Conservation (phyloP, 2,888 invertebrate species). For the Geophilus truncorum region DNA sequence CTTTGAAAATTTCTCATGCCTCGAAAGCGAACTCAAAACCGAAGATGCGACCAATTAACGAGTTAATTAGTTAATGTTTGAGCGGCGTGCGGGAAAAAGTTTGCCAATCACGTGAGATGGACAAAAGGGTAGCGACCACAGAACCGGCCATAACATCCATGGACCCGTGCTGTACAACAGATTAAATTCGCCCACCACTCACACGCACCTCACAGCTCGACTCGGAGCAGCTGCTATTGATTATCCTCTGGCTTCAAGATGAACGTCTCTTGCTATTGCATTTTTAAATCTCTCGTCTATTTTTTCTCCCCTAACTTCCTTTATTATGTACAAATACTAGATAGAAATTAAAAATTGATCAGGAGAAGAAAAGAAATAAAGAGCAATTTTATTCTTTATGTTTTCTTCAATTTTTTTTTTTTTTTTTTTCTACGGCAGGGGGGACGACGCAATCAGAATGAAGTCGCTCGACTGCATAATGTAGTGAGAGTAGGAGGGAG, state of each 20-base stretch:
- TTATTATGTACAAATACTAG: neutral
- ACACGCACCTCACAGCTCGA: neutral
- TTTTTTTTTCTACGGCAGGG: neutral
- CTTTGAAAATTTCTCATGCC: too few species aligned
- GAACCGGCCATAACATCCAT: slow-evolving; percentile 22
- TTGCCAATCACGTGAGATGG: slow-evolving; percentile 7
- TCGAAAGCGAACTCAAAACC: neutral
- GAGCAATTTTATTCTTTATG: neutral
- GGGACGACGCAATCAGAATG: neutral
- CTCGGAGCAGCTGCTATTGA: slow-evolving; percentile 21
- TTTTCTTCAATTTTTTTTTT: neutral
- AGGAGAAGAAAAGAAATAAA: neutral
- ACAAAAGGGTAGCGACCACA: slow-evolving; percentile 24
- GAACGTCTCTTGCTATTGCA: neutral
- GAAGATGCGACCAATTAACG: neutral
- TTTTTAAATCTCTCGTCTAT: neutral
- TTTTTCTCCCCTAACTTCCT: neutral
- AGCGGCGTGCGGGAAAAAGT: neutral
- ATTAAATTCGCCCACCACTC: slow-evolving; percentile 27
- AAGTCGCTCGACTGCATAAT: slow-evolving; percentile 25
- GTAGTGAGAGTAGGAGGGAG: slow-evolving; percentile 2
- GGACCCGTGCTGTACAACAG: slow-evolving; percentile 21
- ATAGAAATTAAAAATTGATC: neutral
- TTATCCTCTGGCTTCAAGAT: slow-evolving; percentile 10
- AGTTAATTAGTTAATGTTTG: slow-evolving; percentile 11